Percentiles rank a stretch among this genome's conserved stretches.
phyloP scores from a whole-genome alignment of 35 echinoderm and acorn worm species.

The Patiria miniata region DNA sequence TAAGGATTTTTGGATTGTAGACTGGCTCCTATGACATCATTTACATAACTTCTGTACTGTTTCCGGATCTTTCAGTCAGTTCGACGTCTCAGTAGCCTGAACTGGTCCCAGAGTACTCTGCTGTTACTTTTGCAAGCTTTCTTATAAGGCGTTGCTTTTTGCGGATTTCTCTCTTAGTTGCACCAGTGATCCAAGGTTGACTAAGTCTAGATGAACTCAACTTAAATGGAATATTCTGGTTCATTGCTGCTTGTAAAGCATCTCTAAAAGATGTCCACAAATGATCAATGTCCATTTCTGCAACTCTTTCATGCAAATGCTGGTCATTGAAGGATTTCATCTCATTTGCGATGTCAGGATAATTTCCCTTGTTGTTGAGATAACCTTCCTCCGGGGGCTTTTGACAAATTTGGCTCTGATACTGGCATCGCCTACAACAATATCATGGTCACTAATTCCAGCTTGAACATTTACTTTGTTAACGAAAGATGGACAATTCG shows the following conservation, averaged over 20 bases:
- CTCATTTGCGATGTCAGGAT: not conserved
- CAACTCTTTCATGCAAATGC: not conserved
- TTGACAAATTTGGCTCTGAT: slow-evolving; percentile 6
- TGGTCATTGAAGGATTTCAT: not conserved
- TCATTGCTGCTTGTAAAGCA: not conserved
- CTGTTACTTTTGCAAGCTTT: not conserved
- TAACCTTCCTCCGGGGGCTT: slow-evolving; percentile 15
- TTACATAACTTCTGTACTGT: too few species aligned
- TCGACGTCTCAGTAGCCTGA: not conserved
- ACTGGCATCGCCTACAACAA: not conserved
- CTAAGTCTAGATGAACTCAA: not conserved
- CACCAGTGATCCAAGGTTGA: slow-evolving; percentile 22
- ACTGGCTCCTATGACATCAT: too few species aligned
- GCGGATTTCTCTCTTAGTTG: not conserved
- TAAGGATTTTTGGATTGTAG: too few species aligned
- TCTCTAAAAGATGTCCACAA: slow-evolving; percentile 39
- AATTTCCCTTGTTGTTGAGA: slow-evolving; percentile 35
- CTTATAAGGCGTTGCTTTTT: slow-evolving; percentile 19
- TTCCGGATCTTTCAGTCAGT: not conserved
- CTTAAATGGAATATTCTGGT: slow-evolving; percentile 37
- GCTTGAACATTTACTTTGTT: not conserved
- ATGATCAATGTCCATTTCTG: not conserved
- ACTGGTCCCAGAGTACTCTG: not conserved
- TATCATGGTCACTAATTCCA: slow-evolving; percentile 50
- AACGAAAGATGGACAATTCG: slow-evolving; percentile 38